Evolutionary conservation across 1,140 invertebrate genomes (phyloP).

Genomic region (Drosophila dunni): DNA sequence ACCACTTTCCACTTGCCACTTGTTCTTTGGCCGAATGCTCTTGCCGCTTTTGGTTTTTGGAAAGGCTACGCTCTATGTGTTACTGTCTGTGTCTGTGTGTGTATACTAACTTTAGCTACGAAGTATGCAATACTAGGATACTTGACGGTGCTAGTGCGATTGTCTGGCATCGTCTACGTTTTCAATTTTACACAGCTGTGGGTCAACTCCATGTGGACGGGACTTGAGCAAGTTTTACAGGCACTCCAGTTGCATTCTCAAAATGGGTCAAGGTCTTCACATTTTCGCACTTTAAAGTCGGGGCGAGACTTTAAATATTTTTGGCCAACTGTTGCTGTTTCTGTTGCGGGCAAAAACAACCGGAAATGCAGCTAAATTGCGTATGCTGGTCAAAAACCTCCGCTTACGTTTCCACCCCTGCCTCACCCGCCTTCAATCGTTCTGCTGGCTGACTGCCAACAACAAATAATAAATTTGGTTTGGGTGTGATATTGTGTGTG

Average conservation of each 20-base stretch:
- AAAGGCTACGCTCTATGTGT: conserved; percentile 33
- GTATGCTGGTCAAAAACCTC: conserved; percentile 45
- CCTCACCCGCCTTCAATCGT: conserved; percentile 8
- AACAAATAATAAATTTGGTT: conserved; percentile 72
- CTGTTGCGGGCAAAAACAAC: background rate
- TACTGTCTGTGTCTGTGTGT: conserved; percentile 44
- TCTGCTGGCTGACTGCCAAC: conserved; percentile 50
- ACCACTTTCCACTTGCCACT: conserved; percentile 56
- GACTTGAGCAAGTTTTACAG: too few species aligned
- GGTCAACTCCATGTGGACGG: conserved; percentile 36
- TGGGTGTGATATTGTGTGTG: conserved; percentile 27
- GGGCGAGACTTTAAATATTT: conserved; percentile 56
- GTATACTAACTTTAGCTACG: conserved; percentile 63
- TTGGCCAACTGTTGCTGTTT: conserved; percentile 67
- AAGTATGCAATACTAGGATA: conserved; percentile 70
- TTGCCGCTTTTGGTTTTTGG: conserved; percentile 51
- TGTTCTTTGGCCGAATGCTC: conserved; percentile 60
- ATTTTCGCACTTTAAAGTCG: conserved; percentile 59
- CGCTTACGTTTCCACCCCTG: conserved; percentile 18
- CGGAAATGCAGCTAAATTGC: conserved; percentile 72
- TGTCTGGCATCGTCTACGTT: conserved; percentile 54
- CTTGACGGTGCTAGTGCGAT: conserved; percentile 62
- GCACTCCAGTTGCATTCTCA: background rate
- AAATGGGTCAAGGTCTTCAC: conserved; percentile 76
- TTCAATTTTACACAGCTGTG: conserved; percentile 48